phyloP scores from a whole-genome alignment of 2,113 vertebrate species.

The Orycteropus afer region DNA sequence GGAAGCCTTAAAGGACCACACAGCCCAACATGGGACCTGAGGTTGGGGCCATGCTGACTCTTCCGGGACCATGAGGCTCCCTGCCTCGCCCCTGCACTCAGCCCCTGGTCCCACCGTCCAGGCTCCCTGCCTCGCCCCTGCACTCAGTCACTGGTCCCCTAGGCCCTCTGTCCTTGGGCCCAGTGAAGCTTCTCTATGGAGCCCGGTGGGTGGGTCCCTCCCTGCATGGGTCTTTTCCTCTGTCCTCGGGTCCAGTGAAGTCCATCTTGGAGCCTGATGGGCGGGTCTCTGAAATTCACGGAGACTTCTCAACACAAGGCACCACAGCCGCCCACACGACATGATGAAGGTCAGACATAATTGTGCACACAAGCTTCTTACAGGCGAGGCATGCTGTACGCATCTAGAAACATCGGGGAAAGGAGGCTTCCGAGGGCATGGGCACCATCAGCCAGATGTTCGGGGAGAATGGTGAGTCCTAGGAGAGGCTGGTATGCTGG shows the following conservation, averaged over 20 bases:
- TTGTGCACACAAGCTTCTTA: accelerated
- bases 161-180: neutral
- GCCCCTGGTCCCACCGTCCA: accelerated
- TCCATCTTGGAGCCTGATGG: neutral
- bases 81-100: accelerated
- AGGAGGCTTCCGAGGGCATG: neutral
- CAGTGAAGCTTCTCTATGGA: accelerated
- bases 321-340: neutral
- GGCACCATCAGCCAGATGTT: accelerated
- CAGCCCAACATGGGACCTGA: accelerated
- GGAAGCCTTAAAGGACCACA: no score
- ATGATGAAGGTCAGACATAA: neutral
- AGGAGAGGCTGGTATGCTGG: neutral
- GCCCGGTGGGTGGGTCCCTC: neutral
- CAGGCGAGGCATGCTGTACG: accelerated
- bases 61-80: no score
- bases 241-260: accelerated
- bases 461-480: accelerated
- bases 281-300: neutral
- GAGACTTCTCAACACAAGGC: no score
- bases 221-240: no score
- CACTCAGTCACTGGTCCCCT: accelerated
- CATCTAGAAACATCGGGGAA: accelerated
- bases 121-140: accelerated
- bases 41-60: accelerated